Evolutionary conservation across 1,140 invertebrate genomes (phyloP), one percentile per base, ranked within the genome.

Genomic region (Orius laevigatus): DNA sequence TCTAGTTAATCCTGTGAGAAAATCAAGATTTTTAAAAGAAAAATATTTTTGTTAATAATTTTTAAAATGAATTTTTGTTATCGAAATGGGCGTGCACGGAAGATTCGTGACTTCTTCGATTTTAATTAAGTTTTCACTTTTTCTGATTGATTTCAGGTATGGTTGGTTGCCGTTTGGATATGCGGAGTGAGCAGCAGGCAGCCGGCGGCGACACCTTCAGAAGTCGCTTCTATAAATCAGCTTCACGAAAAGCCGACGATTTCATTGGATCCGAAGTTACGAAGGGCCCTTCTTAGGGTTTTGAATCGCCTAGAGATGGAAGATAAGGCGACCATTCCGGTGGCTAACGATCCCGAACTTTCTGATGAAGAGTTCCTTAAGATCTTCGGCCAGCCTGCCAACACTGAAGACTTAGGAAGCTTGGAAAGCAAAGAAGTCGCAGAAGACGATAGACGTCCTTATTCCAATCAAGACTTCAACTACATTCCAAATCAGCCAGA

Each of bases 211-310:
- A 12, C 31, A 12, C 11, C 53, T 2, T 15, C 41, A 0, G 56
- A 58, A 10, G 51, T 52, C 5, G 44, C 50, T 11, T 52, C 50
- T 2, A 58, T 57, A 1, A 57, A 57, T 14, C 54, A 51, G 32
- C 35, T 57, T 8, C 42, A 49, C 8, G 50, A 56, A 3, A 32
- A 16, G 18, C 63, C 72, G 5, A 71, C 74, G 2, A 66, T 76
- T 0, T 70, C 72, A 45, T 56, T 82, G 36, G 78, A 81, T 61
- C 78, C 77, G 33, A 76, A 73, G 36, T 68, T 81, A 40, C 65
- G 78, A 4, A 75, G 74, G 61, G 78, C 78, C 1, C 61, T 82
- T n/a, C 60, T 82, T 8, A 75, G 74, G 59, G 79, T 79, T 2
- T 64, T 82, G 0, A 74, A 72, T 38, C 75, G 80, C 52, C 60